Percentiles rank a stretch among this genome's conserved stretches.
phyloP scores from a whole-genome alignment of 2,797 vertebrate species.

The Oreortyx pictus region DNA sequence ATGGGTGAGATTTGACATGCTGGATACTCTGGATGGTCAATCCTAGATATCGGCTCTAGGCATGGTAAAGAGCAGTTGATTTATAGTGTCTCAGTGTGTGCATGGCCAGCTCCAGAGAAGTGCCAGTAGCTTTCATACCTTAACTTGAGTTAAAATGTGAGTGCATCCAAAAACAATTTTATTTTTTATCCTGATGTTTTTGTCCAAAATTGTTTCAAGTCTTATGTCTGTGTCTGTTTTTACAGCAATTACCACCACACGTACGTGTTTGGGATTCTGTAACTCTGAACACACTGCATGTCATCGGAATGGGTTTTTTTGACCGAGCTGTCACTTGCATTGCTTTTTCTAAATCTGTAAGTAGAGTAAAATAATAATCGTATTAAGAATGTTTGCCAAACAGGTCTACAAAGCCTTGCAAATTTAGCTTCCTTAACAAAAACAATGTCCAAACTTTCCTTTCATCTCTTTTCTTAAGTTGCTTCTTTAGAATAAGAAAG shows the following conservation, averaged over 20 bases:
- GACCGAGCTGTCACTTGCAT: slow-evolving; percentile 95
- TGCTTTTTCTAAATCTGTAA: slow-evolving; percentile 97
- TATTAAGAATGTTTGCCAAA: not conserved
- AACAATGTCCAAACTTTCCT: not conserved
- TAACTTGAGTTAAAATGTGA: not conserved
- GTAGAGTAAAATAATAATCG: slow-evolving; percentile 71
- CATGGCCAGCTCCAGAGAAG: not conserved
- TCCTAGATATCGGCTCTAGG: not conserved
- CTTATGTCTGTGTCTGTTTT: not conserved
- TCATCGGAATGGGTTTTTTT: slow-evolving; percentile 93
- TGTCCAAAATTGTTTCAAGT: not conserved
- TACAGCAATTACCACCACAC: slow-evolving; percentile 91
- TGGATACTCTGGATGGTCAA: not conserved
- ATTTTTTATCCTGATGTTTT: not conserved
- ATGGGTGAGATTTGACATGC: rapidly evolving
- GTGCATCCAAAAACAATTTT: too few species aligned
- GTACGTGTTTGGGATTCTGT: slow-evolving; percentile 98
- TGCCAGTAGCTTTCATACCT: not conserved
- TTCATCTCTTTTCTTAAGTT: not conserved
- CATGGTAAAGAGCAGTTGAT: not conserved
- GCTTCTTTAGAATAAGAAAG: not conserved
- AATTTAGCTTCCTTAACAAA: not conserved
- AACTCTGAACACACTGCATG: slow-evolving; percentile 93
- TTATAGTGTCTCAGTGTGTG: not conserved
- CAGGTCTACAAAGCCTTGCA: not conserved